Conservation (phyloP, 2,113 vertebrate species). For the Hiodon tergisus region DNA sequence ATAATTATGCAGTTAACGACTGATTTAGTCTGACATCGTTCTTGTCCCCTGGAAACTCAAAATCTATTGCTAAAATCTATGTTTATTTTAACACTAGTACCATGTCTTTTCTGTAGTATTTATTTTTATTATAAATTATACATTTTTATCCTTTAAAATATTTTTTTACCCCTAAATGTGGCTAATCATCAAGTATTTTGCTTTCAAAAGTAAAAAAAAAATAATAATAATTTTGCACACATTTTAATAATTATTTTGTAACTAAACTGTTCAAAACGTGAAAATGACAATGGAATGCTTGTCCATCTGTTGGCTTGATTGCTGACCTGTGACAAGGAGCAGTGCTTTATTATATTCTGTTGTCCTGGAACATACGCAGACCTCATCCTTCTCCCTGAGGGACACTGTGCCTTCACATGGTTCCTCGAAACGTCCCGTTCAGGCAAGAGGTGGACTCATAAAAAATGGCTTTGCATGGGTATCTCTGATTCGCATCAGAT, state of each 20-base stretch:
- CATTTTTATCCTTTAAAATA: neutral
- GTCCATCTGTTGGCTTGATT: slow-evolving; percentile 26
- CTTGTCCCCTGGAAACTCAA: slow-evolving; percentile 75
- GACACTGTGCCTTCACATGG: neutral
- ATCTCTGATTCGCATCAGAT: too few species aligned
- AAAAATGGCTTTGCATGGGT: too few species aligned
- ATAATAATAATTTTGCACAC: neutral
- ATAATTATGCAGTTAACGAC: slow-evolving; percentile 79
- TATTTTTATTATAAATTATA: neutral
- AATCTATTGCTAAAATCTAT: slow-evolving; percentile 69
- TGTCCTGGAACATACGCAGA: slow-evolving; percentile 4
- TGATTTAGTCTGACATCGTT: slow-evolving; percentile 73
- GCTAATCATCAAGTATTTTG: neutral
- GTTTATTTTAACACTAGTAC: slow-evolving; percentile 25
- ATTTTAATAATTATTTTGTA: neutral
- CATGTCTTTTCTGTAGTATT: neutral
- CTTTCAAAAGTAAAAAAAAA: neutral
- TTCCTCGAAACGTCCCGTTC: neutral
- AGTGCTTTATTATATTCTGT: slow-evolving; percentile 37
- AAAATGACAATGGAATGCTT: slow-evolving; percentile 41
- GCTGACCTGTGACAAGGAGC: slow-evolving; percentile 43
- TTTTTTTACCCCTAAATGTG: neutral
- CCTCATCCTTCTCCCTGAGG: slow-evolving; percentile 10
- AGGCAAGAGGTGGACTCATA: slow-evolving; percentile 1
- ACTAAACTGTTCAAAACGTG: neutral